Base-by-base conservation (phyloP, 2,888 invertebrate genomes). In the Chaetoderma sp. region DNA sequence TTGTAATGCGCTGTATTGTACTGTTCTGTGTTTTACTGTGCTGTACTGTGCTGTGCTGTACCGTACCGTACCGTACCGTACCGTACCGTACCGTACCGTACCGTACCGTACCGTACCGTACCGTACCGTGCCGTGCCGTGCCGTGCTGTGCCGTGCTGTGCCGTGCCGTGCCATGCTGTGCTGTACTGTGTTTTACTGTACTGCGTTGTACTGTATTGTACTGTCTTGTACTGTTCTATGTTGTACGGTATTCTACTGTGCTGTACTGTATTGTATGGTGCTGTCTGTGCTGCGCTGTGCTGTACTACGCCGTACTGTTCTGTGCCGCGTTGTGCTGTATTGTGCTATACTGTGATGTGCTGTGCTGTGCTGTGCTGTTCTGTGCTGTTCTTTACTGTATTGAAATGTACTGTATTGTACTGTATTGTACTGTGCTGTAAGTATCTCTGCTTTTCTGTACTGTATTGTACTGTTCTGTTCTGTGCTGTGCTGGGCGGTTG, bases 361-460 rank as follows among this genome's bases (percentile, higher is more conserved):
- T 66, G 55, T 58, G 32, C 56, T 64, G 45, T 64, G 47, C 65
- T 64, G 27, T 54, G 39, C 49, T 36, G 10, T n/a, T 23, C 30
- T 62, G 45, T 55, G 49, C 60, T 60, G 52, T 66, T 42, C 60
- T 67, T 5, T 66, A 66, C 56, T 60, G 32, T 60, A 60, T 55
- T 59, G 23, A 61, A 62, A 1, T 62, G 42, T 62, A 62, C 62
- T 62, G 59, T 60, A 62, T 47, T 56, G 21, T 57, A 44, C 45
- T 70, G 47, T 62, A 61, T 61, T 70, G 21, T 60, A 61, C 58
- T 70, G 49, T 52, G 39, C 57, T 70, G 49, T 65, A 60, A 55
- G 70, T 27, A 63, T 30, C 66, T 63, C 16, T 68, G 49, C 63
- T 69, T 36, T 54, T 47, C 69, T 69, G 36, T 60, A 59, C 60